These are phyloP conservation scores for Panthera leo DNA, from an alignment of 2,113 vertebrate species.

Conservation along the genomic window DNA sequence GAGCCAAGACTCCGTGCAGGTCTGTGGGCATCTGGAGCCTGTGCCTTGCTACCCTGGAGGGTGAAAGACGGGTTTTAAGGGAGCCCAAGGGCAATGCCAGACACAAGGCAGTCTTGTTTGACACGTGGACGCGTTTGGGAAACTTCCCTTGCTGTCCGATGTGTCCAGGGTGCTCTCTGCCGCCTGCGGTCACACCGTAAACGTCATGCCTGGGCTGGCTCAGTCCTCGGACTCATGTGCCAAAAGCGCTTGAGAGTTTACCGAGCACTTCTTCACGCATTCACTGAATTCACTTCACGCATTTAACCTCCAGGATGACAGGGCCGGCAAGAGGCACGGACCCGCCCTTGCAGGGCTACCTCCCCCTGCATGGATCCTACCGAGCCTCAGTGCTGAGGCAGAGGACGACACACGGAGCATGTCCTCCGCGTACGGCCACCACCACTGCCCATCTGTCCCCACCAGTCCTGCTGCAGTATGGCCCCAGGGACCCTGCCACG, in stretches of 20 bases:
- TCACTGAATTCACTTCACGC: not conserved
- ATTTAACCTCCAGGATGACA: not conserved
- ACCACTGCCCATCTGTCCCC: not conserved
- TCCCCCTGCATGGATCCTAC: not conserved
- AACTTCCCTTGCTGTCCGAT: too few relatives aligned
- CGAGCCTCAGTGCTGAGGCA: not conserved
- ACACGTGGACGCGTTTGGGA: not conserved
- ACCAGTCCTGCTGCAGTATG: not conserved
- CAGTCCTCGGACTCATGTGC: accelerated
- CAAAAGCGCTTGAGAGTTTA: accelerated
- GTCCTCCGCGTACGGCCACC: accelerated
- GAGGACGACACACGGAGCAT: accelerated
- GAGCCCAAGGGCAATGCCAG: not conserved
- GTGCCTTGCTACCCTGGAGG: not conserved
- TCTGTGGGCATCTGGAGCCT: not conserved
- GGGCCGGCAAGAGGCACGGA: not conserved
- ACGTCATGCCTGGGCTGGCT: not conserved
- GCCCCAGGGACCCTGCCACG: not conserved
- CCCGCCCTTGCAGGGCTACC: accelerated
- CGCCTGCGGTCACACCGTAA: accelerated
- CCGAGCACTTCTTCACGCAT: not conserved
- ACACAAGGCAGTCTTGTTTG: not conserved
- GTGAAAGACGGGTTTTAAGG: not conserved
- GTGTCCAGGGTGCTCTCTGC: not conserved
- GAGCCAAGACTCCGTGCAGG: not conserved